A percentile compares a stretch with the other conserved stretches of the same genome.
Conservation (phyloP, 2,797 vertebrate species). For the Linurgus olivaceus region DNA sequence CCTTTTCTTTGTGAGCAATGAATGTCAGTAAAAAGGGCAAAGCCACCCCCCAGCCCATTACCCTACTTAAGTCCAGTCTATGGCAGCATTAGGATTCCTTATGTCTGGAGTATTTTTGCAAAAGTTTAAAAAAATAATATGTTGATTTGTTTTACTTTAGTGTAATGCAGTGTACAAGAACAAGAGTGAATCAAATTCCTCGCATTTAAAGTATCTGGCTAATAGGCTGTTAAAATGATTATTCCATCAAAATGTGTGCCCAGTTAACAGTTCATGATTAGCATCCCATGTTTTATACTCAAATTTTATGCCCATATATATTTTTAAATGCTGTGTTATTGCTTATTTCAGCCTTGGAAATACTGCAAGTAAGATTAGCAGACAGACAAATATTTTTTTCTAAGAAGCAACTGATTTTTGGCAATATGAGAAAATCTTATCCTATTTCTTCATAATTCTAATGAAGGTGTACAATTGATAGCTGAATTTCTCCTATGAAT, state of each 20-base stretch:
- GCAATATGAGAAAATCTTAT: not conserved
- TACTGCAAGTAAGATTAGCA: not conserved
- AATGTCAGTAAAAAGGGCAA: not conserved
- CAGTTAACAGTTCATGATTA: not conserved
- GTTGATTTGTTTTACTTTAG: not conserved
- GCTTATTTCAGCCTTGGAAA: not conserved
- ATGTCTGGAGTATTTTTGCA: not conserved
- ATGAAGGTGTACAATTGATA: conserved; percentile 6
- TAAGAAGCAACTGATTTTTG: not conserved
- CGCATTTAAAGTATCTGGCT: not conserved
- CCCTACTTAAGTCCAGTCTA: not conserved
- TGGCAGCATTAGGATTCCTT: not conserved
- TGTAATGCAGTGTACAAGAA: not conserved
- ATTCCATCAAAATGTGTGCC: not conserved
- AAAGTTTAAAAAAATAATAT: not conserved
- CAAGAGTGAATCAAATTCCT: not conserved
- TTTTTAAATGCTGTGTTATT: not conserved
- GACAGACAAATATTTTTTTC: conserved; percentile 19
- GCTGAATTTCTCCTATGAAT: not conserved
- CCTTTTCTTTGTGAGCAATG: not conserved
- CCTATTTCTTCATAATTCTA: conserved; percentile 21
- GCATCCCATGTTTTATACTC: not conserved
- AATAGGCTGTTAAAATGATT: not conserved
- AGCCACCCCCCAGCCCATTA: not conserved
- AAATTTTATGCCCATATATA: not conserved